Evolutionary conservation across 2,797 vertebrate species (phyloP), one percentile per base, ranked within the genome.

Genomic region (Cichlasoma orientale): DNA sequence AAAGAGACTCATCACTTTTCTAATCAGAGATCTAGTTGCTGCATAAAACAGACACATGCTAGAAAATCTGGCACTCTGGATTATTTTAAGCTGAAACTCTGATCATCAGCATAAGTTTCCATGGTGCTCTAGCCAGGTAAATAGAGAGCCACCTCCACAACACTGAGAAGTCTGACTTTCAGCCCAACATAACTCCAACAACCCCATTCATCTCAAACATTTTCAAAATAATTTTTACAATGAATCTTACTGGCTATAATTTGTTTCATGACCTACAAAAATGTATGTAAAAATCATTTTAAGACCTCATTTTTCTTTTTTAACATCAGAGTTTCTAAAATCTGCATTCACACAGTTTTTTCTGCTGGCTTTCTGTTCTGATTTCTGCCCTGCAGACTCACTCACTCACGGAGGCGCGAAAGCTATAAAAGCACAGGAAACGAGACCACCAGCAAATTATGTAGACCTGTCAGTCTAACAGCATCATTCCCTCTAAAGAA

Each of bases 401-500:
- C 66, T 85, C 56, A 77, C 59, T 78, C 9, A 47, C 9, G 2
- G 53, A 83, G 52, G 78, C 56, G 75, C 36, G 53, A 83, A 89
- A 53, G 36, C 33, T 74, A 21, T 78, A 75, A 82, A 85, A 61
- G 14, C 13, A 16, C 14, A 21, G 47, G 23, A 50, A 31, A 0
- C 11, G 0, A 54, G 19, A 29, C 12, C 12, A 18, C 7, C 29
- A 68, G 2, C 47, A 31, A 56, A 9, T 25, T 33, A 16, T 66
- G 27, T 18, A 66, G 38, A 0, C 10, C 47, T 23, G 74, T 68
- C 25, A 25, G 25, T 23, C 0, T 23, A 44, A 33, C 5, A 57
- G 7, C 6, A 25, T 63, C 54, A 27, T 27, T 78, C 21, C 27
- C 38, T 36, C 50, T 61, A 10, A 55, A 66, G 31, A 13, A 23